phyloP scores from a whole-genome alignment of 1,140 invertebrate genomes.

The Drosophila teissieri region DNA sequence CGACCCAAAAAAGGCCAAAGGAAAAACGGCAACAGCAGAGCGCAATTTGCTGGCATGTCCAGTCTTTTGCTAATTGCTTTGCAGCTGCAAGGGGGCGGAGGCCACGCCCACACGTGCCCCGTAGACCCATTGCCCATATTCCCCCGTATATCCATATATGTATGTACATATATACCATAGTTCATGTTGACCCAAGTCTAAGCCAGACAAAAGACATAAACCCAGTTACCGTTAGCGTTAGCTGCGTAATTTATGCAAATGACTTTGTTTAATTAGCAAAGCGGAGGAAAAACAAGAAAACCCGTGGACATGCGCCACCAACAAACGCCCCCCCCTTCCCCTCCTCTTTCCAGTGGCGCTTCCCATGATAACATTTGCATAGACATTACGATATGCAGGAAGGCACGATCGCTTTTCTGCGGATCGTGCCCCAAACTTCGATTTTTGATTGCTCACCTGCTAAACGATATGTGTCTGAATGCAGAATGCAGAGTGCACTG shows the following conservation, averaged over 20 bases:
- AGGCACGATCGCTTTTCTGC: conserved; percentile 35
- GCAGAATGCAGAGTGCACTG: conserved; percentile 10
- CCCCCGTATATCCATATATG: neutral
- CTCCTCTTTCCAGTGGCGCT: neutral
- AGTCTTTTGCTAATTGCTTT: conserved; percentile 77
- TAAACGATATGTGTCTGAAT: conserved; percentile 33
- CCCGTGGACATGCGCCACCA: conserved; percentile 25
- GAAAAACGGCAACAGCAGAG: conserved; percentile 13
- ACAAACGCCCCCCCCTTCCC: neutral
- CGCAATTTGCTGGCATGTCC: conserved; percentile 57
- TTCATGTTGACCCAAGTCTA: conserved; percentile 24
- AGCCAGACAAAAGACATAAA: conserved; percentile 72
- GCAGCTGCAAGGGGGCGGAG: conserved; percentile 69
- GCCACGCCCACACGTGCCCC: conserved; percentile 44
- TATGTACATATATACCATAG: too few species aligned
- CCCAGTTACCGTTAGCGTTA: conserved; percentile 78
- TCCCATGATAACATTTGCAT: conserved; percentile 27
- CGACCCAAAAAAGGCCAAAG: conserved; percentile 32
- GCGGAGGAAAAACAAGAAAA: conserved; percentile 29
- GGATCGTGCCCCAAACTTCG: conserved; percentile 32
- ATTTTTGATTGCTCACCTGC: conserved; percentile 44
- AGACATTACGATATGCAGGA: conserved; percentile 39
- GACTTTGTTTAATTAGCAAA: conserved; percentile 77
- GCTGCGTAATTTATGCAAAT: conserved; percentile 81
- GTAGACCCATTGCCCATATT: conserved; percentile 18